Percentiles rank a stretch among this genome's conserved stretches.
phyloP scores from a whole-genome alignment of 2,113 vertebrate genomes.

The Channa argus region DNA sequence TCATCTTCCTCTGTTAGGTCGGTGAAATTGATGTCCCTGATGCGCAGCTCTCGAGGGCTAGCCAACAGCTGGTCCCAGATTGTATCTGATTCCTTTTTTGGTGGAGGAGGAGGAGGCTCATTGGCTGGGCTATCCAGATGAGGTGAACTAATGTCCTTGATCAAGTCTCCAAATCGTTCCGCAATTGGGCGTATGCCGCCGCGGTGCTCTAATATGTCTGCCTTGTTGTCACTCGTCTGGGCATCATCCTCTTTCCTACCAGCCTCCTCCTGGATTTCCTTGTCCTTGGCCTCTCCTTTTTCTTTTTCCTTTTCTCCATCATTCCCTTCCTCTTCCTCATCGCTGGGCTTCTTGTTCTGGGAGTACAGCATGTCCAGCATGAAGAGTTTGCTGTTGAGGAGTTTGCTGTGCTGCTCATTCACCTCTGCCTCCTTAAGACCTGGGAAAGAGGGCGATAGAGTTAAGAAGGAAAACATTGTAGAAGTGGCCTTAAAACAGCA shows the following conservation, averaged over 20 bases:
- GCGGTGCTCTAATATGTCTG: conserved; percentile 83
- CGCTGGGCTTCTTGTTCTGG: conserved; percentile 89
- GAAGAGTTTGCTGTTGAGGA: conserved; percentile 93
- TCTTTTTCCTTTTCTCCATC: conserved; percentile 80
- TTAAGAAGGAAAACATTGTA: neutral
- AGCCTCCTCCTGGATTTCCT: conserved; percentile 76
- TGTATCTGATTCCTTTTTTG: conserved; percentile 91
- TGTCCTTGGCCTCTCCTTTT: conserved; percentile 69
- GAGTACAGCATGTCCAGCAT: conserved; percentile 99
- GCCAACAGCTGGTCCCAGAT: conserved; percentile 99
- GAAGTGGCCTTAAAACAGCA: no score
- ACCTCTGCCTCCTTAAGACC: conserved; percentile 89
- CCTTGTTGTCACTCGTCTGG: conserved; percentile 25
- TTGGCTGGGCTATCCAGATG: conserved; percentile 61
- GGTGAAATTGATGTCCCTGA: conserved; percentile 97
- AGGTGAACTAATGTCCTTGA: conserved; percentile 80
- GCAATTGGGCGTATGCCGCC: conserved; percentile 89
- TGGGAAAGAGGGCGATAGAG: conserved; percentile 54
- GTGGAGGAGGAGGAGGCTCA: conserved; percentile 70
- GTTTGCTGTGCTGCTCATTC: conserved; percentile 90
- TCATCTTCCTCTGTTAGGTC: conserved; percentile 95
- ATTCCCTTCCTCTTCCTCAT: conserved; percentile 87
- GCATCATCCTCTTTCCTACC: conserved; percentile 73
- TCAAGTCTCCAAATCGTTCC: conserved; percentile 91
- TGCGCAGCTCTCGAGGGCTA: conserved; percentile 93